Conservation (phyloP, 2,113 vertebrate species). For the Podarcis raffonei region DNA sequence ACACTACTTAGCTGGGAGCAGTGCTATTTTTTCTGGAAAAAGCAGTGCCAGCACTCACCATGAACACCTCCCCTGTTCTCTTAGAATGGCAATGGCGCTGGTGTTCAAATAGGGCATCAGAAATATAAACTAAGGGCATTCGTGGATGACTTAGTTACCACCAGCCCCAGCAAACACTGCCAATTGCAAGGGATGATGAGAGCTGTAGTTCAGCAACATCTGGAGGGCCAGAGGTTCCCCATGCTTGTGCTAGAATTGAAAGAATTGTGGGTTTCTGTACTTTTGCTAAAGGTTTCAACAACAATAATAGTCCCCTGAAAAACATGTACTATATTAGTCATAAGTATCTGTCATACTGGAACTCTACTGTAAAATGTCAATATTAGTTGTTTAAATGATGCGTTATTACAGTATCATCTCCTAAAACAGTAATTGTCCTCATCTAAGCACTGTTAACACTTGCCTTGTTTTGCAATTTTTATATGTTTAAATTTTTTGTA, state of each 20-base stretch:
- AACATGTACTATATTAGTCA: not conserved
- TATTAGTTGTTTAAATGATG: not conserved
- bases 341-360: not conserved
- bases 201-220: not conserved
- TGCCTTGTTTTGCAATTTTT: not conserved
- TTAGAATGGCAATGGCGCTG: too few species aligned
- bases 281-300: not conserved
- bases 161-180: not conserved
- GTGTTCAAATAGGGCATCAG: too few species aligned
- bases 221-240: too few species aligned
- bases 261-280: not conserved
- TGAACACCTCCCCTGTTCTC: too few species aligned
- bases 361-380: not conserved
- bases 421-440: not conserved
- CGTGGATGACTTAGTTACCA: accelerated
- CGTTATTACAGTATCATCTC: not conserved
- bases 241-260: not conserved
- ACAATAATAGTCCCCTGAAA: not conserved
- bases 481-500: not conserved
- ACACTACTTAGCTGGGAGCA: too few species aligned
- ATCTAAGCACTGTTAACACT: conserved; percentile 8
- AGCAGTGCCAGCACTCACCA: too few species aligned
- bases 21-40: too few species aligned
- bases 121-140: too few species aligned
- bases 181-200: not conserved